phyloP scores from a whole-genome alignment of 2,888 invertebrate species.

The Tachina lurida region DNA sequence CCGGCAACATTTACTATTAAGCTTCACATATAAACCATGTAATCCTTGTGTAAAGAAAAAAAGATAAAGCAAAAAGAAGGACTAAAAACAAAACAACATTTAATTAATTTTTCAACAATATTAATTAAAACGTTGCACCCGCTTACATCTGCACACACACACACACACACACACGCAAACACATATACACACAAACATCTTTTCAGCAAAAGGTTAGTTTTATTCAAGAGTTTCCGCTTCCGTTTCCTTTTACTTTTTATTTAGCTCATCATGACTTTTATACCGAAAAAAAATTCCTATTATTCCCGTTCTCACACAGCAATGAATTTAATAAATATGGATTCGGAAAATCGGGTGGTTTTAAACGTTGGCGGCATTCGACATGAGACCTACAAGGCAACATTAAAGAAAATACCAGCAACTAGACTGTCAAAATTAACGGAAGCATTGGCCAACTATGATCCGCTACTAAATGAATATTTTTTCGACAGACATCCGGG shows the following conservation, averaged over 20 bases:
- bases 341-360: conserved; percentile 99
- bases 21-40: conserved; percentile 21
- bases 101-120: conserved; percentile 46
- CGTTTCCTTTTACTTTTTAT: conserved; percentile 15
- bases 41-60: conserved; percentile 27
- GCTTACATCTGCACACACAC: not conserved
- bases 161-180: not conserved
- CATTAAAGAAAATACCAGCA: conserved; percentile 98
- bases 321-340: conserved; percentile 97
- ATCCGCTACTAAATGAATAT: conserved; percentile 99
- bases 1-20: conserved; percentile 22
- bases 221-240: conserved; percentile 2
- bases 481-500: conserved; percentile 99
- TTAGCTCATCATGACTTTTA: conserved; percentile 76
- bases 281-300: conserved; percentile 77
- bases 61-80: conserved; percentile 7
- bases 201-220: conserved; percentile 64
- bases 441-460: conserved; percentile 99
- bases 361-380: conserved; percentile 99
- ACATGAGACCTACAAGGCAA: conserved; percentile 98
- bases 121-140: conserved; percentile 33
- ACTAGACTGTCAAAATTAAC: conserved; percentile 96
- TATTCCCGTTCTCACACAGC: conserved; percentile 81
- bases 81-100: conserved; percentile 24
- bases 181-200: not conserved